phyloP scores from a whole-genome alignment of 2,113 vertebrate species.

The Tachuris rubrigastra region DNA sequence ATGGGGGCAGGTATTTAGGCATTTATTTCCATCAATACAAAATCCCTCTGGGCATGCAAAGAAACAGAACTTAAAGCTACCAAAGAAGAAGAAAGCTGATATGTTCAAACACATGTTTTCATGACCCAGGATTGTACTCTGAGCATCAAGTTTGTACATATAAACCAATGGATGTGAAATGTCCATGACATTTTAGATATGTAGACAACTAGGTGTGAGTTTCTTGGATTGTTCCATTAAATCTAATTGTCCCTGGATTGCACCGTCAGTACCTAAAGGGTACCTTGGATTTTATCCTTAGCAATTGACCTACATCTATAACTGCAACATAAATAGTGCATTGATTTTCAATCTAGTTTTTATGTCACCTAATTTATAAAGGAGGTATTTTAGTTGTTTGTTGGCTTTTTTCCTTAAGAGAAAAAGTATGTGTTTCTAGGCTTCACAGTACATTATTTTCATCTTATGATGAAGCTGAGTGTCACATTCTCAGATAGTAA shows the following conservation, averaged over 20 bases:
- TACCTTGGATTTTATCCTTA: background rate
- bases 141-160: background rate
- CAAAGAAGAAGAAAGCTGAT: background rate
- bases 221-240: background rate
- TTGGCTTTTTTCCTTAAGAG: background rate
- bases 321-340: background rate
- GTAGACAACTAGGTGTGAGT: background rate
- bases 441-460: background rate
- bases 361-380: background rate
- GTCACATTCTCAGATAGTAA: background rate
- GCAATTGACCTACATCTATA: background rate
- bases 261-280: background rate
- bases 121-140: background rate
- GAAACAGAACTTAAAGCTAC: background rate
- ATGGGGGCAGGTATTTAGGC: background rate
- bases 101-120: background rate
- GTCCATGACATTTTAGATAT: background rate
- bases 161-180: background rate
- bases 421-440: background rate
- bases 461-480: background rate
- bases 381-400: background rate
- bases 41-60: background rate
- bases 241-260: background rate
- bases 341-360: background rate
- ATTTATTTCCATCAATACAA: background rate